Evolutionary conservation across 2,113 vertebrate species (phyloP), one percentile per base, ranked within the genome.

Genomic region (Pica pica): DNA sequence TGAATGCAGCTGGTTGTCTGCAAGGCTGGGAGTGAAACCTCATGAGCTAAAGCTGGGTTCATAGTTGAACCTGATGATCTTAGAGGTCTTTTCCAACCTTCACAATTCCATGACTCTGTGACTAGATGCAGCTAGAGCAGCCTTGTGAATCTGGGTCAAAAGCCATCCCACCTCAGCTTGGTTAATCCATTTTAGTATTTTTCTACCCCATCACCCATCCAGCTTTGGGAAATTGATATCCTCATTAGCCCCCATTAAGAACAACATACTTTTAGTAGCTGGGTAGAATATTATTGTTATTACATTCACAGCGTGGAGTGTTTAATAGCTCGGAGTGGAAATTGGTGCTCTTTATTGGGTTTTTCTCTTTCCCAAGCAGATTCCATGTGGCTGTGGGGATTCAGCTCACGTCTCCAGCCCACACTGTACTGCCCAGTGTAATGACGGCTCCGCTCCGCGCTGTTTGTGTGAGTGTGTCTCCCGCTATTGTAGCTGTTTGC

Each of bases 401-500:
- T 65, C 93, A 57, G 67, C 87, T 75, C 57, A 74, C 90, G 56
- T 89, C 68, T 35, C 67, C 33, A 26, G 33, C 89, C 68, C 30
- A 9, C 68, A 60, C 93, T 73, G 79, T 88, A 61, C 80, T 69
- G 86, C 80, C 3, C 23, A 1, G 53, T 5, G 82, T 85, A 89
- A 94, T 44, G 82, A 95, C 89, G 85, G 61, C 94, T 84, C 87
- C 0, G 82, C 90, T 96, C 44, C 1, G 7, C 5, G 65, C 42
- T 93, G 92, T 79, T 91, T 76, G 77, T 42, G 80, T 37, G 50
- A 28, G 78, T 37, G 73, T 16, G 13, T 78, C 94, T 89, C 94
- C 74, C 52, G 92, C 96, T 81, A 84, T 88, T 91, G 94, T 95
- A 90, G 86, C 94, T 90, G 89, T 90, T 96, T 91, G 91, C 96